phyloP scores from a whole-genome alignment of 2,888 invertebrate species.

The Colletes collaris region DNA sequence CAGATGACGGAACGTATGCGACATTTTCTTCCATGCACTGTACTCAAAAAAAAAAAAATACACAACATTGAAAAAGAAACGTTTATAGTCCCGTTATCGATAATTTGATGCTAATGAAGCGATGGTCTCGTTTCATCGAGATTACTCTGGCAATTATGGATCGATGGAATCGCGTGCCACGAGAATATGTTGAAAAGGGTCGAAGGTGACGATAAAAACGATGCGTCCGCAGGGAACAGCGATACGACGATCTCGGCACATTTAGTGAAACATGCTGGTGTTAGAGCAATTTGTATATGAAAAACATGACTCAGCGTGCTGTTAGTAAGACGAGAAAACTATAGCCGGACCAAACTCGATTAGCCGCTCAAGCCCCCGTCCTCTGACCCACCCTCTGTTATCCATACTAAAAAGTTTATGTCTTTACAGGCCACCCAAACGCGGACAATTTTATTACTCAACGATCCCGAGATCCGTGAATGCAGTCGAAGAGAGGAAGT shows the following conservation, averaged over 20 bases:
- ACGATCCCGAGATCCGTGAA: slow-evolving; percentile 48
- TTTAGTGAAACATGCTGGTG: slow-evolving; percentile 7
- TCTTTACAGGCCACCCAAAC: background rate
- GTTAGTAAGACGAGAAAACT: slow-evolving; percentile 9
- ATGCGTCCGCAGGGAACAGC: slow-evolving; percentile 6
- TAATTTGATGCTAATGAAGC: background rate
- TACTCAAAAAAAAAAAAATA: background rate
- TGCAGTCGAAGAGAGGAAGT: background rate
- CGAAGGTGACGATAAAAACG: slow-evolving; percentile 5
- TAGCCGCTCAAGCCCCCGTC: background rate
- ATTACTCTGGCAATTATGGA: background rate
- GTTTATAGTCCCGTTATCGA: background rate
- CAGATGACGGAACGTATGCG: background rate
- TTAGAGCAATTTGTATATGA: background rate
- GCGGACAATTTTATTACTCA: slow-evolving; percentile 33
- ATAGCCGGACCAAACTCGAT: background rate
- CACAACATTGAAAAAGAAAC: background rate
- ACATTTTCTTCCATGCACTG: background rate
- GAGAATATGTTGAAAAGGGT: too few relatives aligned
- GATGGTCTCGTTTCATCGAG: background rate
- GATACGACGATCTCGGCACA: slow-evolving; percentile 2
- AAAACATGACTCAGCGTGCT: background rate
- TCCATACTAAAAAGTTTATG: background rate
- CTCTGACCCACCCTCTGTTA: background rate
- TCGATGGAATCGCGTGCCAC: background rate